Percentiles rank a stretch among this genome's conserved stretches.
These are phyloP conservation scores for Microchirus variegatus DNA, from an alignment of 2,797 vertebrate genomes.

Conservation along the genomic window DNA sequence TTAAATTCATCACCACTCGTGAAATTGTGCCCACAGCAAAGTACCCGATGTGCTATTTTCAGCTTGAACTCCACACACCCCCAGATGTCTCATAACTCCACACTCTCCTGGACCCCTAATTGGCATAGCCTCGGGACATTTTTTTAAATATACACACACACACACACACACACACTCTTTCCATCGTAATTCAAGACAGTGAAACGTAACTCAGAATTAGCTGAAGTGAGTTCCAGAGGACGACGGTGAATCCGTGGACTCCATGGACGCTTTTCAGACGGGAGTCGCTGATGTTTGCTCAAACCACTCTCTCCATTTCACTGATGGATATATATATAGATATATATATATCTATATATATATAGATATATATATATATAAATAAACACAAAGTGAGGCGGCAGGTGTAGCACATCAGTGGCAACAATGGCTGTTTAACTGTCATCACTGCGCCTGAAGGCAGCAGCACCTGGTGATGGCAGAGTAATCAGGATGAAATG, in stretches of 20 bases:
- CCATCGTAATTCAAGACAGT: conserved; percentile 20
- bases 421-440: conserved; percentile 24
- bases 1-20: conserved; percentile 1
- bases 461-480: conserved; percentile 9
- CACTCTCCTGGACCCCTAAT: conserved; percentile 25
- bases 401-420: conserved; percentile 26
- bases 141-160: conserved; percentile 22
- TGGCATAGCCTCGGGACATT: conserved; percentile 24
- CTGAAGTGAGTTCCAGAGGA: neutral
- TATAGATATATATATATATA: too few species aligned
- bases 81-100: conserved; percentile 5
- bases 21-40: conserved; percentile 4
- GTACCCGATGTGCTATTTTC: conserved; percentile 3
- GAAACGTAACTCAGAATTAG: conserved; percentile 44
- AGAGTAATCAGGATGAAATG: conserved; percentile 15
- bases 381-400: conserved; percentile 8
- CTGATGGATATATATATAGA: conserved; percentile 1
- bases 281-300: conserved; percentile 4
- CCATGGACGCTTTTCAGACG: conserved; percentile 6
- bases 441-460: conserved; percentile 24
- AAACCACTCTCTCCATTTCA: neutral
- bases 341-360: too few species aligned
- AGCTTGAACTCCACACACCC: conserved; percentile 12
- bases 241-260: neutral
- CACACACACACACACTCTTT: too few species aligned